Conservation (phyloP, 35 echinoderm and acorn worm species). For the Amphiura filiformis region DNA sequence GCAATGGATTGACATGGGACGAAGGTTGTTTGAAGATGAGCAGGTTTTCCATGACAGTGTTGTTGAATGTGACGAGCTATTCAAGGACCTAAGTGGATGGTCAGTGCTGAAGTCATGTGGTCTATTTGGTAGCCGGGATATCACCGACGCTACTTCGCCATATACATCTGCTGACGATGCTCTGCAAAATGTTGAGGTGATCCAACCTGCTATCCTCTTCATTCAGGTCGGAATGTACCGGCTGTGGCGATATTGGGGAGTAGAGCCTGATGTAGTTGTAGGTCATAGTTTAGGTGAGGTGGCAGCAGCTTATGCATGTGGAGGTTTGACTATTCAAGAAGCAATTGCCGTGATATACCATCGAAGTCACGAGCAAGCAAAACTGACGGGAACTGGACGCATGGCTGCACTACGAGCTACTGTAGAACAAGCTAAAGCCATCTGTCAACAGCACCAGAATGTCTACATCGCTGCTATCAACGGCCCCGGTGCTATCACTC, state of each 20-base stretch:
- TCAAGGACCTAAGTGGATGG: conserved; percentile 88
- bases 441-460: conserved; percentile 75
- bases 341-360: conserved; percentile 72
- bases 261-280: conserved; percentile 74
- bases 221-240: conserved; percentile 68
- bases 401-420: conserved; percentile 88
- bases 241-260: conserved; percentile 75
- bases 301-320: conserved; percentile 85
- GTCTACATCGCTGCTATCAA: conserved; percentile 92
- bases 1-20: conserved; percentile 89
- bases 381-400: conserved; percentile 75
- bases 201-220: conserved; percentile 86
- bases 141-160: not conserved
- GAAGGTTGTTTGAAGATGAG: conserved; percentile 76
- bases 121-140: not conserved
- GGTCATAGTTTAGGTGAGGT: conserved; percentile 94
- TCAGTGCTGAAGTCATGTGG: conserved; percentile 47
- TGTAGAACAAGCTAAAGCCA: conserved; percentile 53
- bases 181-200: conserved; percentile 71
- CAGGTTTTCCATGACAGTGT: conserved; percentile 54
- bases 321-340: conserved; percentile 80
- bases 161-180: conserved; percentile 11
- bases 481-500: conserved; percentile 80
- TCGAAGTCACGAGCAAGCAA: conserved; percentile 77
- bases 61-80: conserved; percentile 77